A percentile compares a stretch with the other conserved stretches of the same genome.
These are phyloP conservation scores for Ostrea denselamellosa DNA, from an alignment of 1,140 invertebrate species.

Conservation along the genomic window DNA sequence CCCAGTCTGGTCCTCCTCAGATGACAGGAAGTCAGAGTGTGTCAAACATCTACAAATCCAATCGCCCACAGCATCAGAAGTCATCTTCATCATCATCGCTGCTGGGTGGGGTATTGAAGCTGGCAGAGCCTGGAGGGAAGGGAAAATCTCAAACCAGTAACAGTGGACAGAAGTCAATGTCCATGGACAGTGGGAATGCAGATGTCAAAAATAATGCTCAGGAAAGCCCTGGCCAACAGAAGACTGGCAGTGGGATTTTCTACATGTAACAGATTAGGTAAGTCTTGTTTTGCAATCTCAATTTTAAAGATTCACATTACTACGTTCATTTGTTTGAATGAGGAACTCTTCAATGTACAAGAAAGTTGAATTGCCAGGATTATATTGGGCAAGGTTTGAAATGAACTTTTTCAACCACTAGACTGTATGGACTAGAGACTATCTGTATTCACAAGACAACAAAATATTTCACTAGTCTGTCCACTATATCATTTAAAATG, in stretches of 20 bases:
- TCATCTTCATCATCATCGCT: slow-evolving; percentile 48
- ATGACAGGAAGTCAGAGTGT: slow-evolving; percentile 46
- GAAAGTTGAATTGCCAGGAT: too few relatives aligned
- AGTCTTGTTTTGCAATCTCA: slow-evolving; percentile 12
- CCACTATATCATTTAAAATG: too few relatives aligned
- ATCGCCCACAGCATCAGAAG: neutral
- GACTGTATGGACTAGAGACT: too few relatives aligned
- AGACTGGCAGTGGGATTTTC: slow-evolving; percentile 12
- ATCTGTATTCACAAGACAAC: too few relatives aligned
- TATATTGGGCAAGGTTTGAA: too few relatives aligned
- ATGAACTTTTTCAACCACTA: too few relatives aligned
- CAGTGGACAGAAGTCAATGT: slow-evolving; percentile 41
- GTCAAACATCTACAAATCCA: slow-evolving; percentile 52
- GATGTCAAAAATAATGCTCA: slow-evolving; percentile 29
- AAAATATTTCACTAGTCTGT: too few relatives aligned
- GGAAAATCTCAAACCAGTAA: slow-evolving; percentile 34
- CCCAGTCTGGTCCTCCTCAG: slow-evolving; percentile 37
- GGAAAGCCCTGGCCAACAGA: slow-evolving; percentile 25
- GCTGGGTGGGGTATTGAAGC: slow-evolving; percentile 64
- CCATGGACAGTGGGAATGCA: slow-evolving; percentile 14
- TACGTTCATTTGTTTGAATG: too few relatives aligned
- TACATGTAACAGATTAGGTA: slow-evolving; percentile 16
- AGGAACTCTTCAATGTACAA: too few relatives aligned
- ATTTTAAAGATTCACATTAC: neutral
- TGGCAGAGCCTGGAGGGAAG: slow-evolving; percentile 63